Percentiles rank a stretch among this genome's conserved stretches.
phyloP scores from a whole-genome alignment of 2,888 invertebrate species.

The Nebria salina region DNA sequence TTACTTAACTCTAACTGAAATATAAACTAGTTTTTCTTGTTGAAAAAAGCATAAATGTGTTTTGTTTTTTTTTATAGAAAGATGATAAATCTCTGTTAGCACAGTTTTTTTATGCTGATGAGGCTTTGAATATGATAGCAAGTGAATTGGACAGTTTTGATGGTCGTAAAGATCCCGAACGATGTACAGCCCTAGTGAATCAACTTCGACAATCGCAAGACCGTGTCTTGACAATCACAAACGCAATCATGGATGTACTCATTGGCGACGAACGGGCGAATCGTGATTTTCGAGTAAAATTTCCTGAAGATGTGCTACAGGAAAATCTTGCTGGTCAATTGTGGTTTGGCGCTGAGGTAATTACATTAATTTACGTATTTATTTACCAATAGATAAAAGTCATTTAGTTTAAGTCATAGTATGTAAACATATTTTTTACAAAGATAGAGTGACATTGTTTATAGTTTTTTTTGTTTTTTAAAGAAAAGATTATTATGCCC shows the following conservation, averaged over 20 bases:
- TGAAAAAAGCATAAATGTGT: neutral
- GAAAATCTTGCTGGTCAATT: conserved; percentile 98
- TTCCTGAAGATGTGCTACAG: conserved; percentile 98
- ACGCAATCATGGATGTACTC: conserved; percentile 94
- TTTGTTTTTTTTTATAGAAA: conserved; percentile 70
- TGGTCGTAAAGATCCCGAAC: conserved; percentile 97
- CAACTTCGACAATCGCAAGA: conserved; percentile 94
- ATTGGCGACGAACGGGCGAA: conserved; percentile 87
- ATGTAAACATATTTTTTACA: too few relatives aligned
- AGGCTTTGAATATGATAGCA: conserved; percentile 93
- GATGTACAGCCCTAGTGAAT: conserved; percentile 95
- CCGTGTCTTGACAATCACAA: conserved; percentile 90
- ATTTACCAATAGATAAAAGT: too few relatives aligned
- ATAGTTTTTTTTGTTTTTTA: too few relatives aligned
- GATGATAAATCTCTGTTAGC: conserved; percentile 93
- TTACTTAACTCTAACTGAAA: too few relatives aligned
- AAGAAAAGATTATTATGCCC: too few relatives aligned
- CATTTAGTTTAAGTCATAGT: too few relatives aligned
- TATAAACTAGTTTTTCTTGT: too few relatives aligned
- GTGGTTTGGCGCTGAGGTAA: conserved; percentile 98
- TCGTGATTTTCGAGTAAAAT: conserved; percentile 96
- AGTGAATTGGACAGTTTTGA: conserved; percentile 98
- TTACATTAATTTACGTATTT: neutral
- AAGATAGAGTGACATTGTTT: too few relatives aligned
- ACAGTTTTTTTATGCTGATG: conserved; percentile 98